These are phyloP conservation scores for Ellobium chinense DNA, from an alignment of 2,888 invertebrate species.

Conservation along the genomic window DNA sequence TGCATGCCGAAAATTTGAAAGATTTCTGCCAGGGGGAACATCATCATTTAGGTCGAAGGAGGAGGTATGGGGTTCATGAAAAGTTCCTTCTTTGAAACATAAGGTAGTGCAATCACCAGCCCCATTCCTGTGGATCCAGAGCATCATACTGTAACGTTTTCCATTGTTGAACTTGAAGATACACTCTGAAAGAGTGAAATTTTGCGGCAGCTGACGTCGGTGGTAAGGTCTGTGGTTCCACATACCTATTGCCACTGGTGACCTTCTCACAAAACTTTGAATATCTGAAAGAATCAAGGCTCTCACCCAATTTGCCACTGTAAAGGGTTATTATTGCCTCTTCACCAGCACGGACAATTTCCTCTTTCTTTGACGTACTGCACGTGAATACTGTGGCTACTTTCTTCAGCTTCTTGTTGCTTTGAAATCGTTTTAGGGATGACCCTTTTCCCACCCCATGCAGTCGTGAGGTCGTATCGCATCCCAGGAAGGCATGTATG, in stretches of 20 bases:
- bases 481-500: not conserved
- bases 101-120: too few relatives aligned
- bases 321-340: slow-evolving; percentile 14
- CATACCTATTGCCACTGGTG: not conserved
- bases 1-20: too few relatives aligned
- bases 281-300: slow-evolving; percentile 24
- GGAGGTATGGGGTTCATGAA: too few relatives aligned
- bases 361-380: not conserved
- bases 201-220: slow-evolving; percentile 43
- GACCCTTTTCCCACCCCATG: not conserved
- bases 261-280: slow-evolving; percentile 18
- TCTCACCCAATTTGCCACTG: slow-evolving; percentile 26
- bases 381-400: too few relatives aligned
- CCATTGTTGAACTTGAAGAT: slow-evolving; percentile 45
- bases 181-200: slow-evolving; percentile 40
- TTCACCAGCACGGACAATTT: not conserved
- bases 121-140: not conserved
- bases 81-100: too few relatives aligned
- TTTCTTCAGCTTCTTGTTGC: not conserved
- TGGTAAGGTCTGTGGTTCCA: slow-evolving; percentile 26
- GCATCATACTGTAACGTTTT: not conserved
- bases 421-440: too few relatives aligned
- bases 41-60: too few relatives aligned
- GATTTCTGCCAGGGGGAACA: too few relatives aligned
- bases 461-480: not conserved